Evolutionary conservation across 1,140 invertebrate genomes (phyloP).

Genomic region (Drosophila tristis): DNA sequence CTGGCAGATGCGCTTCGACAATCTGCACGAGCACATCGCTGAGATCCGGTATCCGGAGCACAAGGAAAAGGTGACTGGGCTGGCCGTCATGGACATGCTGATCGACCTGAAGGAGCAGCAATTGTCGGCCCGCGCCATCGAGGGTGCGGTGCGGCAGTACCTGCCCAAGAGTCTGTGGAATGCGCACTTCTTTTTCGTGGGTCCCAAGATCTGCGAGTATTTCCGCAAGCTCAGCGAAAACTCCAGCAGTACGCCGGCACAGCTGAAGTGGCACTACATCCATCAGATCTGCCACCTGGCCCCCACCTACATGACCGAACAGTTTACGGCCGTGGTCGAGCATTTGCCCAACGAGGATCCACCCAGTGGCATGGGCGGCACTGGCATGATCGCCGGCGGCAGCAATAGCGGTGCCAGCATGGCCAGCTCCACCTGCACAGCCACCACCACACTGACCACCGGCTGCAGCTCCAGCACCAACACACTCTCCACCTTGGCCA

Average conservation of each 20-base stretch:
- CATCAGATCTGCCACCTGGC: conserved; percentile 91
- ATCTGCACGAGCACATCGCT: conserved; percentile 90
- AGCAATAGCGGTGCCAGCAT: conserved; percentile 3
- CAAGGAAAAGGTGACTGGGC: conserved; percentile 90
- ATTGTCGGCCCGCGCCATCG: conserved; percentile 87
- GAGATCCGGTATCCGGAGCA: conserved; percentile 91
- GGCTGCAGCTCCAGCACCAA: conserved; percentile 16
- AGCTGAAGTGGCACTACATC: conserved; percentile 91
- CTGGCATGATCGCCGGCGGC: conserved; percentile 12
- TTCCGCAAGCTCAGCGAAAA: conserved; percentile 87
- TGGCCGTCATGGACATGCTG: conserved; percentile 94
- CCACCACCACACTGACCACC: conserved; percentile 35
- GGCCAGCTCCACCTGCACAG: conserved; percentile 42
- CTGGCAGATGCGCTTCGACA: conserved; percentile 92
- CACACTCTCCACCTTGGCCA: conserved; percentile 33
- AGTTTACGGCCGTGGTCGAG: conserved; percentile 88
- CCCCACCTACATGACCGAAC: conserved; percentile 92
- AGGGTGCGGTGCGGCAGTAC: conserved; percentile 91
- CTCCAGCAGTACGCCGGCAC: conserved; percentile 86
- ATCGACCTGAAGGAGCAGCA: conserved; percentile 90
- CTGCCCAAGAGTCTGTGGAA: conserved; percentile 91
- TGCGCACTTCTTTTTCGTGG: conserved; percentile 90
- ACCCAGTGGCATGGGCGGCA: conserved; percentile 9
- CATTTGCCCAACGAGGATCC: conserved; percentile 68
- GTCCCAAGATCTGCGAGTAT: conserved; percentile 89